Percentiles rank a stretch among this genome's conserved stretches.
Conservation (phyloP, 2,797 vertebrate genomes). For the Pseudochromis fuscus region DNA sequence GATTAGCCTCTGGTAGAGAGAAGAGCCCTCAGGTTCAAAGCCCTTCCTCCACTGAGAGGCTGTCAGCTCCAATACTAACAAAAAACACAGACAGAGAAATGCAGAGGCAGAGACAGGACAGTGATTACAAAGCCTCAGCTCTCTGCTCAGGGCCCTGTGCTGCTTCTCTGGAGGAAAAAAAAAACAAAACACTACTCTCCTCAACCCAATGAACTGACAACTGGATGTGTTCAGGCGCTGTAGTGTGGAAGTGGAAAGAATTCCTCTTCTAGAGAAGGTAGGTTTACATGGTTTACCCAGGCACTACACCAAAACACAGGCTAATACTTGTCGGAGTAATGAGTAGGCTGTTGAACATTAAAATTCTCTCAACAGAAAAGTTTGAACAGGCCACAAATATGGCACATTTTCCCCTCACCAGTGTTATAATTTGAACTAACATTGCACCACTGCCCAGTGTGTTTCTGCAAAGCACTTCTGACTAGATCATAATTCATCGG, state of each 20-base stretch:
- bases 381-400: slow-evolving; percentile 1
- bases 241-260: slow-evolving; percentile 46
- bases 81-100: slow-evolving; percentile 72
- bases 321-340: background rate
- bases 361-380: slow-evolving; percentile 1
- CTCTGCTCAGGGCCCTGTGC: slow-evolving; percentile 51
- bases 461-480: background rate
- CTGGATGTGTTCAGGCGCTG: slow-evolving; percentile 43
- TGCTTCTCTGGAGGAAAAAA: slow-evolving; percentile 45
- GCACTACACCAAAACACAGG: slow-evolving; percentile 25
- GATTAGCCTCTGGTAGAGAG: slow-evolving; percentile 80
- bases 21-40: slow-evolving; percentile 80
- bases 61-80: slow-evolving; percentile 82
- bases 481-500: slow-evolving; percentile 8
- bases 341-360: slow-evolving; percentile 9
- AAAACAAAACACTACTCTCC: slow-evolving; percentile 45
- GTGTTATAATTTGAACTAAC: background rate
- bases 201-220: slow-evolving; percentile 64
- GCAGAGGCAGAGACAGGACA: slow-evolving; percentile 66
- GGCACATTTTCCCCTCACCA: background rate
- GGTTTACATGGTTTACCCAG: slow-evolving; percentile 38
- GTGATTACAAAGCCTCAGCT: slow-evolving; percentile 71
- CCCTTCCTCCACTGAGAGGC: slow-evolving; percentile 74
- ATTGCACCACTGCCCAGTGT: background rate
- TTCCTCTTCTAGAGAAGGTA: slow-evolving; percentile 21